phyloP scores from a whole-genome alignment of 2,888 invertebrate genomes.

The Pomacea canaliculata region DNA sequence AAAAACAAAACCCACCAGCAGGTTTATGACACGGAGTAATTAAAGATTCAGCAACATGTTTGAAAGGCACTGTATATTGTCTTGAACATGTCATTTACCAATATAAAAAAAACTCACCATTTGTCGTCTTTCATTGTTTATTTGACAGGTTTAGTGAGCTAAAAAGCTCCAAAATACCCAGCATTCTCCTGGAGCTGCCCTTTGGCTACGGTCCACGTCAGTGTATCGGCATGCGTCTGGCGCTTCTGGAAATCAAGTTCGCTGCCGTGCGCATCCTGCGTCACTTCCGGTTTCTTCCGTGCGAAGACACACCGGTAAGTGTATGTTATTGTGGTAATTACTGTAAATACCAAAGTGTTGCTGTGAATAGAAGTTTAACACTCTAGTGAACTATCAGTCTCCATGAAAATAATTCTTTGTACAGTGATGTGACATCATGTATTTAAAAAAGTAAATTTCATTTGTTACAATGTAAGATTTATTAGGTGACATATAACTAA shows the following conservation, averaged over 20 bases:
- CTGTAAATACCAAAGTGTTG: neutral
- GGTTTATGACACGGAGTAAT: too few relatives aligned
- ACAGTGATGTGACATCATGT: too few relatives aligned
- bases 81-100: too few relatives aligned
- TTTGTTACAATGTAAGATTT: too few relatives aligned
- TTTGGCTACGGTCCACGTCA: constrained; percentile 31
- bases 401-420: neutral
- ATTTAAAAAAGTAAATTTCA: too few relatives aligned
- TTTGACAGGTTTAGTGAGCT: constrained; percentile 8
- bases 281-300: constrained; percentile 5
- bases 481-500: too few relatives aligned
- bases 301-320: constrained; percentile 17
- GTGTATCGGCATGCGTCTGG: constrained; percentile 30
- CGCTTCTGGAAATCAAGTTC: constrained; percentile 30
- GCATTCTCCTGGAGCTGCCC: constrained; percentile 10
- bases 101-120: too few relatives aligned
- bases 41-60: too few relatives aligned
- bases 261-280: constrained; percentile 19
- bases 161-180: neutral
- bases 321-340: neutral
- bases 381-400: constrained; percentile 6
- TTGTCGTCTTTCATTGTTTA: too few relatives aligned
- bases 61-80: too few relatives aligned
- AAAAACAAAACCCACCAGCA: too few relatives aligned
- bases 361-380: neutral